Evolutionary conservation across 2,888 invertebrate genomes (phyloP).

Genomic region (Petrolisthes manimaculis): DNA sequence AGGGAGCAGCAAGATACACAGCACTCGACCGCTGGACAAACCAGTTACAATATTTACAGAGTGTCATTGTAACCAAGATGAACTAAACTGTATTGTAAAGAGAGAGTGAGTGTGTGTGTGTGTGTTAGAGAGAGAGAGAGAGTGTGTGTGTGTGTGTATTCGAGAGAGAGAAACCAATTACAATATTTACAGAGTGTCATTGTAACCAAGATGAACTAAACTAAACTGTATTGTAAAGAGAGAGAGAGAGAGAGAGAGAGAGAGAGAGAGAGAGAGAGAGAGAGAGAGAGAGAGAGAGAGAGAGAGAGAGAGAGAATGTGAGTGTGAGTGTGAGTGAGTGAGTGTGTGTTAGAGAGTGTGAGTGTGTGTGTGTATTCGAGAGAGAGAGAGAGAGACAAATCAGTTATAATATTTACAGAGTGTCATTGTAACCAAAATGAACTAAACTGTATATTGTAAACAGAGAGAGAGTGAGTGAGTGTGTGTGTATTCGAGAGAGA

Average conservation of each 20-base stretch:
- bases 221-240: neutral
- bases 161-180: too few species aligned
- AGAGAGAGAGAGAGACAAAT: too few species aligned
- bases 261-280: neutral
- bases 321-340: too few species aligned
- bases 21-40: conserved; percentile 97
- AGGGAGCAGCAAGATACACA: conserved; percentile 87
- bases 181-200: neutral
- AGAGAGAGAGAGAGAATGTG: too few species aligned
- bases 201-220: conserved; percentile 78
- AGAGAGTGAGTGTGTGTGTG: neutral
- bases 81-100: conserved; percentile 73
- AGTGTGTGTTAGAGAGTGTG: neutral
- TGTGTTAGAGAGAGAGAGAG: too few species aligned
- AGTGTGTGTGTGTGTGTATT: too few species aligned
- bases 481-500: too few species aligned
- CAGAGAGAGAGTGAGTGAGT: too few species aligned
- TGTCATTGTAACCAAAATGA: conserved; percentile 78
- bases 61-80: conserved; percentile 94
- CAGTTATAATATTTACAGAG: too few species aligned
- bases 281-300: neutral
- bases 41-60: conserved; percentile 88
- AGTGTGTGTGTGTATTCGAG: too few species aligned
- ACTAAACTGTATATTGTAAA: conserved; percentile 72
- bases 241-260: too few species aligned